These are phyloP conservation scores for Ispidina picta DNA, from an alignment of 2,797 vertebrate genomes.

Conservation along the genomic window DNA sequence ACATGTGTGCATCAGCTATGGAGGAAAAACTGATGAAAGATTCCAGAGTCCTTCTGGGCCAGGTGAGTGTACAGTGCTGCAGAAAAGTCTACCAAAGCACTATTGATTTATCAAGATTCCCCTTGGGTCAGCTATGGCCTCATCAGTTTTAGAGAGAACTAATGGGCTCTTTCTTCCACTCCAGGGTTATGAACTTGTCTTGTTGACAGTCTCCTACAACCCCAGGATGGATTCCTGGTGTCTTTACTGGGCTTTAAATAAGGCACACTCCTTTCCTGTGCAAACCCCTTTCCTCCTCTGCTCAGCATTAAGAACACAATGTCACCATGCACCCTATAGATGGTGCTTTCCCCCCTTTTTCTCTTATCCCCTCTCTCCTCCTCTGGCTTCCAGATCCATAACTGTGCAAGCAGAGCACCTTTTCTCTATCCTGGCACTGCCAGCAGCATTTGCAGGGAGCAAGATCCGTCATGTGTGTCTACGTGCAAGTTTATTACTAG, in stretches of 20 bases:
- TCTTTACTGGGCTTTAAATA: background rate
- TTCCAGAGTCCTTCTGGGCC: background rate
- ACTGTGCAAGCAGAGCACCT: background rate
- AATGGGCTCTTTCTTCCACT: background rate
- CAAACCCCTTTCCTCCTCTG: background rate
- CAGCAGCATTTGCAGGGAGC: background rate
- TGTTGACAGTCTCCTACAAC: background rate
- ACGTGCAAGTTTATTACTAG: background rate
- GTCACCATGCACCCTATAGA: background rate
- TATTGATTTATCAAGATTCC: constrained; percentile 10
- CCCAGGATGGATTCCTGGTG: background rate
- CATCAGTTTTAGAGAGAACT: constrained; percentile 5
- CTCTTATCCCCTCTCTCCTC: background rate
- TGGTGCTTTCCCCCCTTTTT: background rate
- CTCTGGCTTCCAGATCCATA: background rate
- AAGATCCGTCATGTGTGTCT: background rate
- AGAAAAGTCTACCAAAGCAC: background rate
- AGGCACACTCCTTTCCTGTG: background rate
- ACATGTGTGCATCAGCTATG: background rate
- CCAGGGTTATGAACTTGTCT: background rate
- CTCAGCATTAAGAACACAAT: background rate
- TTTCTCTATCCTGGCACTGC: background rate
- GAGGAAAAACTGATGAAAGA: background rate
- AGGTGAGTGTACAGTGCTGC: rapidly evolving
- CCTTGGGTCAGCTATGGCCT: background rate